phyloP scores from a whole-genome alignment of 2,888 invertebrate genomes.

The Drosophila kanekoi region DNA sequence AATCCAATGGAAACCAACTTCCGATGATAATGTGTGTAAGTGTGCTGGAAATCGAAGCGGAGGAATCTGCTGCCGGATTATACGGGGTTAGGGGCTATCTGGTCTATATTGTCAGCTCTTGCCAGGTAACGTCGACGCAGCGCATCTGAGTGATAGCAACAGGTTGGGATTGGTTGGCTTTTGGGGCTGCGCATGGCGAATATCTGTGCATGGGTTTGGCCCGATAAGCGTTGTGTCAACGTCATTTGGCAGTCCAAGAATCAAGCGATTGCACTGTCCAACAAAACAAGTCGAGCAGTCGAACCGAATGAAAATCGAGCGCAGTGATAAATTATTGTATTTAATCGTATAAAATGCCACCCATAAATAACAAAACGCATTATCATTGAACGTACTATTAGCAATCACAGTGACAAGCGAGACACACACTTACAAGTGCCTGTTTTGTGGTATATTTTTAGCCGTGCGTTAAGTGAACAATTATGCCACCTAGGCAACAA shows the following conservation, averaged over 20 bases:
- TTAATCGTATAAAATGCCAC: conserved; percentile 67
- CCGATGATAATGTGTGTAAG: not conserved
- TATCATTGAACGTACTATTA: conserved; percentile 72
- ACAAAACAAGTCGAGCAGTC: not conserved
- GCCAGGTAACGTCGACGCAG: conserved; percentile 1
- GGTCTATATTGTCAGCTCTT: not conserved
- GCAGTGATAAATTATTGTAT: conserved; percentile 62
- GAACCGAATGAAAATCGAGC: conserved; percentile 21
- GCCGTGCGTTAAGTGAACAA: conserved; percentile 77
- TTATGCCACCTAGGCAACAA: conserved; percentile 63
- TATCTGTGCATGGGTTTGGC: conserved; percentile 2
- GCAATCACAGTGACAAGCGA: conserved; percentile 69
- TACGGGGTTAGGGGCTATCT: not conserved
- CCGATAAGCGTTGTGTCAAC: conserved; percentile 26
- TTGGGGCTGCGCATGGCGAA: conserved; percentile 3
- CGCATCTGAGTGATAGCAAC: conserved; percentile 23
- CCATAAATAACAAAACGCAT: conserved; percentile 74
- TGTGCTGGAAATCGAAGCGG: not conserved
- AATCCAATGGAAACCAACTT: too few relatives aligned
- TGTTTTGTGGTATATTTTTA: conserved; percentile 66
- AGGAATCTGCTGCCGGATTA: not conserved
- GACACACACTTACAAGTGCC: conserved; percentile 38
- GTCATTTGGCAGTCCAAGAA: conserved; percentile 2
- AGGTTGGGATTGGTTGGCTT: not conserved
- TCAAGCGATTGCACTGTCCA: conserved; percentile 19